Evolutionary conservation across 1,140 invertebrate species (phyloP).

Genomic region (Laupala kohalensis): DNA sequence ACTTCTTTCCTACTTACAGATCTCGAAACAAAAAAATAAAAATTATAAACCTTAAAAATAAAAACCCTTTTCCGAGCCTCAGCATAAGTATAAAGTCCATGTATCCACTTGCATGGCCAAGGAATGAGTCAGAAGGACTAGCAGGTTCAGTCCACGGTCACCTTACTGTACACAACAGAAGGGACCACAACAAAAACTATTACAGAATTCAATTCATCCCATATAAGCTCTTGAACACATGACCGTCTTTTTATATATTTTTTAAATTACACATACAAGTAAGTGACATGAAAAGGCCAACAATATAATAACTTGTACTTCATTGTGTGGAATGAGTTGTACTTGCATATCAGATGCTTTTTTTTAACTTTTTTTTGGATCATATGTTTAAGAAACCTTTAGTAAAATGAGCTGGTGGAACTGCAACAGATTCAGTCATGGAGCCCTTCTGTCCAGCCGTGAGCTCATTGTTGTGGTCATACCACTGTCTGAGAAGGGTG

Average conservation of each 20-base stretch:
- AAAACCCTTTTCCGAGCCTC: conserved; percentile 11
- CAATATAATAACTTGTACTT: background rate
- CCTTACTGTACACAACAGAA: conserved; percentile 7
- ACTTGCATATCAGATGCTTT: background rate
- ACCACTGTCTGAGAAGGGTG: conserved; percentile 3
- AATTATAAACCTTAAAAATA: conserved; percentile 8
- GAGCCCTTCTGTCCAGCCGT: background rate
- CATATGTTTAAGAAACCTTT: background rate
- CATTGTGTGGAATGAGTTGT: background rate
- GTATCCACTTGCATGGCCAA: conserved; percentile 4
- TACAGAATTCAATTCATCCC: background rate
- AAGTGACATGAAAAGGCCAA: background rate
- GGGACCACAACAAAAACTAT: background rate
- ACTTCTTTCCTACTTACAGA: conserved; percentile 5
- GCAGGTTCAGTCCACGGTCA: conserved; percentile 13
- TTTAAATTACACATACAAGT: background rate
- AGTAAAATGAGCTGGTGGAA: background rate
- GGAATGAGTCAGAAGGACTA: conserved; percentile 15
- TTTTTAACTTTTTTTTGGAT: background rate
- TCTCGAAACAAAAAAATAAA: conserved; percentile 10
- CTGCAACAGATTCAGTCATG: background rate
- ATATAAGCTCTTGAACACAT: background rate
- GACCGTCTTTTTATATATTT: background rate
- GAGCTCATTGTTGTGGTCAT: conserved; percentile 8
- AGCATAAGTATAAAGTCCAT: conserved; percentile 2